Base-by-base conservation (phyloP, 2,888 invertebrate species). In the Oscheius sp. region DNA sequence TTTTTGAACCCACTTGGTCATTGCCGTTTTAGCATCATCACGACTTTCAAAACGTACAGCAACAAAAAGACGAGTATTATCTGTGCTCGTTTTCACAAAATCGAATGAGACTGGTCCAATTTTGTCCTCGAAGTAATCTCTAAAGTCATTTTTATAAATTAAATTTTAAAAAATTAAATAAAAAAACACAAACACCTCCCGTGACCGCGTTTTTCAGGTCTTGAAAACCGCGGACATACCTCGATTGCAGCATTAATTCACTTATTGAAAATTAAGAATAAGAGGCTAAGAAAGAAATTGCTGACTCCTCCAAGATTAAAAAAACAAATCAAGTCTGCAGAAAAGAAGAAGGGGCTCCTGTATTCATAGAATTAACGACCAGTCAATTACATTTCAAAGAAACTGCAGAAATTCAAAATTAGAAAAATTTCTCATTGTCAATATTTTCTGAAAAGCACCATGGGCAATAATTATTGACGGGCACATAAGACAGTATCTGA, bases 31-130 rank as follows among this genome's bases (percentile, higher is more conserved):
- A 1, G 85, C 85, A 30, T 78, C 76, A 1, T 81, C 80, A 6
- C 82, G 72, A 12, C 74, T 73, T 28, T 82, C 84, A 68, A 85
- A 85, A 17, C 85, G 75, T 8, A 85, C 77, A 0, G 85, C 85
- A 32, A 85, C 80, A 59, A 82, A 85, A 33, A 83, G 71, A 14
- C 73, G 71, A 8, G 36, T 38, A n/a, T 76, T 56, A 67, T 85
- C 85, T 20, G 70, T 75, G 5, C 77, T 72, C 4, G 68, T 30
- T 67, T 86, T 86, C 54, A 80, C 74, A 68, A 86, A 86, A 67
- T 85, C 85, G 71, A 83, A 82, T 22, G 80, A 75, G 59, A 83
- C 78, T 1, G 76, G 68, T 4, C 85, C 85, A 30, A 82, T 72
- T 41, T 80, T 73, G 32, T 85, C 79, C 26, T 81, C 81, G 71